Percentiles rank a stretch among this genome's conserved stretches.
Evolutionary conservation across 2,888 invertebrate genomes (phyloP).

Genomic region (Schizaphis graminum): DNA sequence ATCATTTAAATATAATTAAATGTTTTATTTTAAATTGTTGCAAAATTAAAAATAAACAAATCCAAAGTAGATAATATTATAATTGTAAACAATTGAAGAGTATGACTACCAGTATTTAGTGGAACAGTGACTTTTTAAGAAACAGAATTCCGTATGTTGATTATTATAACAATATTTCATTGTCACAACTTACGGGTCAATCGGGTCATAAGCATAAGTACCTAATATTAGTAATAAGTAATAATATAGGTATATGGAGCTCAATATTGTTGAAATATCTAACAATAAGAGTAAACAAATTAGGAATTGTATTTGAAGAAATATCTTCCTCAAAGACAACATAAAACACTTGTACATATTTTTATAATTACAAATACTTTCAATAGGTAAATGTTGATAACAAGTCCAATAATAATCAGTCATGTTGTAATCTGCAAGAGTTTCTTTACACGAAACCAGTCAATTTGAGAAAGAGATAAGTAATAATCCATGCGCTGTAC

Average conservation of each 20-base stretch:
- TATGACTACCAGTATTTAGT: background rate
- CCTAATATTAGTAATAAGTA: background rate
- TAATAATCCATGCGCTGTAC: slow-evolving; percentile 34
- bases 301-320: background rate
- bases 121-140: background rate
- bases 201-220: background rate
- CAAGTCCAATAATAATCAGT: slow-evolving; percentile 20
- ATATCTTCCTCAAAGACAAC: background rate
- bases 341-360: background rate
- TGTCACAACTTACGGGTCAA: background rate
- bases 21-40: background rate
- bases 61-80: background rate
- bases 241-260: background rate
- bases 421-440: background rate
- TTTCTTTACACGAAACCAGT: slow-evolving; percentile 17
- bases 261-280: background rate
- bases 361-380: background rate
- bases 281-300: slow-evolving; percentile 14
- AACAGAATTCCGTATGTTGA: background rate
- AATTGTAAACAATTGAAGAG: background rate
- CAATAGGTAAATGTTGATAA: slow-evolving; percentile 10
- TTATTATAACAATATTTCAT: background rate
- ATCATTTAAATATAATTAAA: background rate
- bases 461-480: background rate
- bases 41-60: background rate